Conservation (phyloP, 2,888 invertebrate species). For the Oscheius sp. region DNA sequence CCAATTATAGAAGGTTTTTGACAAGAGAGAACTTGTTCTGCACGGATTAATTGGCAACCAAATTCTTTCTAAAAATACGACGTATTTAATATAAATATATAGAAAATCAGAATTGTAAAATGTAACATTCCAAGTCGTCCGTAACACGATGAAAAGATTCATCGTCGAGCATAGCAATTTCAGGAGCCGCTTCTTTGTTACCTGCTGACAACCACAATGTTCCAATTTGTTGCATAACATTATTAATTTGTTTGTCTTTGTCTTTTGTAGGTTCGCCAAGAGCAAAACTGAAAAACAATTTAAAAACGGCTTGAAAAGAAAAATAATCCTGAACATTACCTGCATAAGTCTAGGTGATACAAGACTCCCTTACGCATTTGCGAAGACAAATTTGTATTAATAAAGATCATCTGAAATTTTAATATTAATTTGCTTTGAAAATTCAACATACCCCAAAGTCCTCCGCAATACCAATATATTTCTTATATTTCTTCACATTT, state of each 20-base stretch:
- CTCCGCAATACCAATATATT: neutral
- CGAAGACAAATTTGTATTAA: neutral
- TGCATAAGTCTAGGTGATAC: neutral
- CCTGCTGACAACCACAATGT: neutral
- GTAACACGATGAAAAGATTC: neutral
- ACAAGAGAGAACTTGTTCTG: neutral
- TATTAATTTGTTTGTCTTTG: neutral
- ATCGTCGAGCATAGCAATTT: neutral
- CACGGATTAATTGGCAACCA: neutral
- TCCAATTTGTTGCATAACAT: neutral
- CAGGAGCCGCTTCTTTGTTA: neutral
- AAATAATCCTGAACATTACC: neutral
- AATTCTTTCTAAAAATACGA: neutral
- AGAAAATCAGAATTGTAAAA: no score
- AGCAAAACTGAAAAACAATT: conserved; percentile 1
- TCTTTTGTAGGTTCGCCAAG: neutral
- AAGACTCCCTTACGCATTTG: neutral
- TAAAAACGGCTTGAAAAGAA: no score
- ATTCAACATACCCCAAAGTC: neutral
- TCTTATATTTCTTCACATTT: neutral
- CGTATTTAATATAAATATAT: neutral
- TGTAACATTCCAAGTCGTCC: no score
- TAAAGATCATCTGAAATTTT: neutral
- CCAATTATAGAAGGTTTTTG: neutral
- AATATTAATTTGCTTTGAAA: no score